Evolutionary conservation across 2,797 vertebrate genomes (phyloP), one percentile per base, ranked within the genome.

Genomic region (Rallus crepitans): DNA sequence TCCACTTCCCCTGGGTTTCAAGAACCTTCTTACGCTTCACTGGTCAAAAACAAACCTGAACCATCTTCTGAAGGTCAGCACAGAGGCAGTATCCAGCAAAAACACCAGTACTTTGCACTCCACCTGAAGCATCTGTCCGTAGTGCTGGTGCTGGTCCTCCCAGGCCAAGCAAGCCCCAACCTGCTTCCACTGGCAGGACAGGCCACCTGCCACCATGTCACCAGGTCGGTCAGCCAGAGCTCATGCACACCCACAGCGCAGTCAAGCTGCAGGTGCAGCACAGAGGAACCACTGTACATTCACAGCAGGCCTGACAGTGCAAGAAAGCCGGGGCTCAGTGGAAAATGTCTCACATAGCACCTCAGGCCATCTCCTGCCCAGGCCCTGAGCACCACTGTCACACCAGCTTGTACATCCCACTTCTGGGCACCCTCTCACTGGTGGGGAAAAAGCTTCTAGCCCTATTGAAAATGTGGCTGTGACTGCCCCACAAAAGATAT

Each of bases 301-400:
- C 50, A 28, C 7, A 1, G 53, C 39, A 85, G 68, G 35, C 39
- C 15, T 21, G 24, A 25, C 37, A 42, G 4, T 1, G 11, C 0
- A 0, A 40, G 65, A 71, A 71, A 65, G 15, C 8, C 3, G 1
- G 20, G 18, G 13, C n/a, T 81, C 25, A 3, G 56, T 16, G 39
- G 24, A 52, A 77, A 82, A 82, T 3, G 5, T 31, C 60, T 88
- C 8, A 0, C 23, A 21, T 3, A 33, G 48, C 45, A 76, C 12
- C 35, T 56, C 75, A 19, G 20, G 55, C 19, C 25, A 24, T 31
- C 60, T 39, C 48, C 69, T 39, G 31, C 20, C 10, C 20, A 33
- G 24, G 33, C 17, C 17, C 57, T 16, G 25, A 71, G 63, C 30
- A 63, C 39, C 2, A 1, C 70, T 27, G 27, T 19, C 19, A 31